Base-by-base conservation (phyloP, 2,797 vertebrate genomes). In the Leptodon cayanensis region DNA sequence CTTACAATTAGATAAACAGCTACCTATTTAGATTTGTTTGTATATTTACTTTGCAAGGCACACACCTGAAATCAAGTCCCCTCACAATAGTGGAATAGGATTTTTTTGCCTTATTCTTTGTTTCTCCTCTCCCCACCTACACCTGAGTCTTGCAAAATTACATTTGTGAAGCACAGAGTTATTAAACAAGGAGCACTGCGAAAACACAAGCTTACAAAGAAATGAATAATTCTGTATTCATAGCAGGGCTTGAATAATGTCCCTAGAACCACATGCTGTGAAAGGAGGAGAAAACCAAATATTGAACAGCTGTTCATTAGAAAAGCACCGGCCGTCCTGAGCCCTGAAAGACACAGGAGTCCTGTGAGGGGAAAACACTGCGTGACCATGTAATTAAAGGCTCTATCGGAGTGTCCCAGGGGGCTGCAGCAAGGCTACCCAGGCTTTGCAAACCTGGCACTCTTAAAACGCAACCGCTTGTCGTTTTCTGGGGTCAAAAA, bases 231-330 rank as follows among this genome's bases (percentile, higher is more conserved):
- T 95, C 66, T 80, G 81, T 66, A 90, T 97, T 94, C 87, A 57
- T 58, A 80, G 71, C 89, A 87, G 74, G 49, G 33, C 42, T 93
- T 90, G 89, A 90, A 90, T 82, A 90, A 96, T 39, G 35, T 92
- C 59, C 62, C 62, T 77, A 77, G 92, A 95, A 93, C 47, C 69
- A 72, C 67, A 89, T 0, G 0, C 89, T 93, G 95, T 0, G 2
- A 74, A 81, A 95, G 79, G 82, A 94, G 91, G 82, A 91, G 76
- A 95, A 93, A 95, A 87, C 35, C 79, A 95, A 95, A 92, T 91
- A 96, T 26, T 96, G 94, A 94, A 93, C 84, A 96, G 82, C 90
- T 95, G 91, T 66, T 96, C 89, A 83, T 92, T 95, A 91, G 82
- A 52, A 87, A 85, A 93, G 19, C 84, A 96, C 21, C 37, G 80